Conservation (phyloP, 2,888 invertebrate genomes). For the Stenichneumon culpator region DNA sequence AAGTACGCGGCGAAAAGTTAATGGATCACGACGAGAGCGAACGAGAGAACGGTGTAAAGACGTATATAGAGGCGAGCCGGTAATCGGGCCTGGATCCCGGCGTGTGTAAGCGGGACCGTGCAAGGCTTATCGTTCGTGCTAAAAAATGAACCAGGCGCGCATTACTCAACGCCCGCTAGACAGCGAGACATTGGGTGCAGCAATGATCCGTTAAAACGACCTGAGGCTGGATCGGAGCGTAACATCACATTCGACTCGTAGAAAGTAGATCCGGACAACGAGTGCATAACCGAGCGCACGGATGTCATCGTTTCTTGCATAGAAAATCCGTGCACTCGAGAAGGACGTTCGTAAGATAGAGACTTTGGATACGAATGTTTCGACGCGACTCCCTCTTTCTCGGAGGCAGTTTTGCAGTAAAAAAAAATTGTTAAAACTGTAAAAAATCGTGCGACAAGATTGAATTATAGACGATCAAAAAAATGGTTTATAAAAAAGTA, state of each 20-base stretch:
- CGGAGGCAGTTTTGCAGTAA: too few relatives aligned
- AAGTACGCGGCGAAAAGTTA: neutral
- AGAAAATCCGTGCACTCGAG: neutral
- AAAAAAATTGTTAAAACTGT: too few relatives aligned
- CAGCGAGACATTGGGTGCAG: neutral
- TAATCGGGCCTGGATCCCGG: neutral
- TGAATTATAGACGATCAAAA: too few relatives aligned
- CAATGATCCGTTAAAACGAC: neutral
- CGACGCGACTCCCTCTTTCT: too few relatives aligned
- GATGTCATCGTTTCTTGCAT: neutral
- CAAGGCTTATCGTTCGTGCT: neutral
- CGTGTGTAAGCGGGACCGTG: conserved; percentile 9
- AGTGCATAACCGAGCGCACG: neutral
- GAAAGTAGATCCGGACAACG: conserved; percentile 1
- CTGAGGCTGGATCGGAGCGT: neutral
- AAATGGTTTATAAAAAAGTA: too few relatives aligned
- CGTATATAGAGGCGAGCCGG: neutral
- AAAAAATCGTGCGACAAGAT: too few relatives aligned
- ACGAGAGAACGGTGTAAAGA: conserved; percentile 17
- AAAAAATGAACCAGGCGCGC: neutral
- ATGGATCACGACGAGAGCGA: conserved; percentile 15
- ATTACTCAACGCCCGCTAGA: neutral
- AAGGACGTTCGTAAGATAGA: neutral
- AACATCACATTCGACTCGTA: neutral
- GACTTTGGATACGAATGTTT: conserved; percentile 18